A percentile compares a stretch with the other conserved stretches of the same genome.
phyloP scores from a whole-genome alignment of 2,113 vertebrate genomes.

The Chaetodon trifascialis region DNA sequence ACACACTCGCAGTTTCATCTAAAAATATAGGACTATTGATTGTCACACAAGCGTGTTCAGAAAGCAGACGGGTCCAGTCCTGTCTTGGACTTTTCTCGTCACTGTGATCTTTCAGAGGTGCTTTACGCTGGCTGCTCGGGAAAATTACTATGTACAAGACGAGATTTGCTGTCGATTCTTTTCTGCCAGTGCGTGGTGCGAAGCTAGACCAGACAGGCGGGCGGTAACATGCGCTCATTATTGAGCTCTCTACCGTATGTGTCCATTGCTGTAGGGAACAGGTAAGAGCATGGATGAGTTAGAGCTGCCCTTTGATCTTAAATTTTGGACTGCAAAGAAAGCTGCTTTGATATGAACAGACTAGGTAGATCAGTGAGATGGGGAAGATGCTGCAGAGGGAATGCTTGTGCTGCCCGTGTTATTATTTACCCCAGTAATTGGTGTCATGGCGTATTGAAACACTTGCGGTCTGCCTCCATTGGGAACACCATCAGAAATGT shows the following conservation, averaged over 20 bases:
- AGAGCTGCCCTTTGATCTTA: constrained; percentile 63
- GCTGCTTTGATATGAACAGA: constrained; percentile 60
- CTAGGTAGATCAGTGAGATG: constrained; percentile 41
- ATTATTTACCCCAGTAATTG: constrained; percentile 79
- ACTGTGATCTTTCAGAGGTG: constrained; percentile 5
- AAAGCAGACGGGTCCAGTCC: background rate
- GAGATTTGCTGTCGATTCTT: constrained; percentile 33
- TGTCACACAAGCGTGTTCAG: constrained; percentile 14
- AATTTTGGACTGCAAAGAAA: constrained; percentile 60
- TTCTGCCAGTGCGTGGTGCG: constrained; percentile 35
- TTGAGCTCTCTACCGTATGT: constrained; percentile 18
- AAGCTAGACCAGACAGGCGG: constrained; percentile 30
- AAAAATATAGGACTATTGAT: constrained; percentile 48
- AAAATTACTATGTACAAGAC: constrained; percentile 43
- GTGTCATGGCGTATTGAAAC: constrained; percentile 69
- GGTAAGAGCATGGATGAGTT: constrained; percentile 45
- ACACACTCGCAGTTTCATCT: constrained; percentile 25
- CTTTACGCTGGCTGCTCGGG: constrained; percentile 38
- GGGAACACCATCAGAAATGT: constrained; percentile 39
- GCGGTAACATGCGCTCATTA: constrained; percentile 57
- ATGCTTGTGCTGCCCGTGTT: constrained; percentile 14
- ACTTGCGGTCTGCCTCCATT: constrained; percentile 12
- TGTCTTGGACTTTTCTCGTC: background rate
- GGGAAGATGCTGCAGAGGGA: constrained; percentile 37
- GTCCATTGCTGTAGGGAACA: constrained; percentile 32